Conservation (phyloP, 1,140 invertebrate species). For the Lutraria rhynchaena region DNA sequence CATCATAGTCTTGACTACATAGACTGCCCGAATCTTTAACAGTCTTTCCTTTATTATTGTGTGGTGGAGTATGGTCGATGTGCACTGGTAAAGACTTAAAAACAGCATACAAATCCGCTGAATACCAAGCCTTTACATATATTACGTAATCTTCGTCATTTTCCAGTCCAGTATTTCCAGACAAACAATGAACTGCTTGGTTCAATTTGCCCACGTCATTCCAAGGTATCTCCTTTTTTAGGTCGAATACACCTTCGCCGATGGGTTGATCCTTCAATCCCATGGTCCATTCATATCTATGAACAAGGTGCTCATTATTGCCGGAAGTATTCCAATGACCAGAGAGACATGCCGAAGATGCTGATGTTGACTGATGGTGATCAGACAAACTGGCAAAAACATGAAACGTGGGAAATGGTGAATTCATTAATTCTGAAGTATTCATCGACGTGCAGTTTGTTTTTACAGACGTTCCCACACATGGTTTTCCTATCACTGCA, state of each 20-base stretch:
- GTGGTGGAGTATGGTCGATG: constrained; percentile 31
- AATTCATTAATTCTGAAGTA: neutral
- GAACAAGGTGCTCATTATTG: constrained; percentile 5
- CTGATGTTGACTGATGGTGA: constrained; percentile 1
- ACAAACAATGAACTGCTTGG: constrained; percentile 26
- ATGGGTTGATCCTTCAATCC: constrained; percentile 6
- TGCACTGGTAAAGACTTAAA: constrained; percentile 26
- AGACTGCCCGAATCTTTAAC: constrained; percentile 15
- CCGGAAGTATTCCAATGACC: constrained; percentile 19
- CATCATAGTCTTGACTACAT: constrained; percentile 17
- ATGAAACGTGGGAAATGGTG: no score
- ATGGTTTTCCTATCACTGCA: constrained; percentile 26
- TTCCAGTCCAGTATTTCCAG: neutral
- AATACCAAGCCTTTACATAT: constrained; percentile 40
- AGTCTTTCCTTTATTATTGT: neutral
- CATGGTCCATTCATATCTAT: constrained; percentile 51
- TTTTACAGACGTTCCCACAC: neutral
- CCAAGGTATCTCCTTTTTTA: constrained; percentile 28
- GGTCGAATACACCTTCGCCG: constrained; percentile 34
- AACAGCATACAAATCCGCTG: neutral
- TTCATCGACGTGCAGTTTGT: neutral
- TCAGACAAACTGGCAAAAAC: neutral
- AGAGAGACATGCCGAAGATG: constrained; percentile 33
- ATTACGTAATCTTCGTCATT: constrained; percentile 17
- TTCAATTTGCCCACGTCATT: constrained; percentile 25